A percentile compares a stretch with the other conserved stretches of the same genome.
Evolutionary conservation across 2,888 invertebrate genomes (phyloP).

Genomic region (Deroplatys truncata): DNA sequence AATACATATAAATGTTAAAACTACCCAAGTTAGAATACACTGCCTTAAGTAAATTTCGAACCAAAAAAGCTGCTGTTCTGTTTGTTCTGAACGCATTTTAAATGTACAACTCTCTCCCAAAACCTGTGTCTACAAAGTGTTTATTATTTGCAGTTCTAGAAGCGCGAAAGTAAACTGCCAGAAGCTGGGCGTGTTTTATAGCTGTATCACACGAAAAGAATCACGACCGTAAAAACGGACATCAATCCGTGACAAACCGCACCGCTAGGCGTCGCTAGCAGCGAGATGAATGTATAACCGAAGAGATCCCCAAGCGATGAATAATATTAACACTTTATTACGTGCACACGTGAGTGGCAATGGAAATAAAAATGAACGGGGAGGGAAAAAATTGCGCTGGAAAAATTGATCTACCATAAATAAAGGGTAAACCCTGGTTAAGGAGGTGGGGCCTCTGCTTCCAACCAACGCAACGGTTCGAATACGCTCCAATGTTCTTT

Average conservation of each 20-base stretch:
- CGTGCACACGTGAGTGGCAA: background rate
- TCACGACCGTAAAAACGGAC: background rate
- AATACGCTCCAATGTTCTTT: too few relatives aligned
- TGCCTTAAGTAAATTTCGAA: too few relatives aligned
- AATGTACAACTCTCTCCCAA: too few relatives aligned
- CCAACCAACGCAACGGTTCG: too few relatives aligned
- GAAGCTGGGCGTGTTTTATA: background rate
- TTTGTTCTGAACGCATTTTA: too few relatives aligned
- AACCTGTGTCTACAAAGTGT: too few relatives aligned
- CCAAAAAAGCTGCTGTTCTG: too few relatives aligned
- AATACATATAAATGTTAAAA: too few relatives aligned
- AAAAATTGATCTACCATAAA: background rate
- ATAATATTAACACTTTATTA: background rate
- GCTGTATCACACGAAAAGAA: background rate
- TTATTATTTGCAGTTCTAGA: too few relatives aligned
- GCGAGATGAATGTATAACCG: background rate
- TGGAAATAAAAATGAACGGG: background rate
- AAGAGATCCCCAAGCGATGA: background rate
- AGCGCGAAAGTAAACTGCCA: background rate
- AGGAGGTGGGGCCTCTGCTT: background rate
- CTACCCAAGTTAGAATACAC: too few relatives aligned
- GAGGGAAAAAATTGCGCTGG: background rate
- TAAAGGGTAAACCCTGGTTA: background rate
- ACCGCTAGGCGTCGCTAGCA: background rate
- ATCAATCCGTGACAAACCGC: background rate